Base-by-base conservation (phyloP, 2,113 vertebrate genomes). In the Antidorcas marsupialis region DNA sequence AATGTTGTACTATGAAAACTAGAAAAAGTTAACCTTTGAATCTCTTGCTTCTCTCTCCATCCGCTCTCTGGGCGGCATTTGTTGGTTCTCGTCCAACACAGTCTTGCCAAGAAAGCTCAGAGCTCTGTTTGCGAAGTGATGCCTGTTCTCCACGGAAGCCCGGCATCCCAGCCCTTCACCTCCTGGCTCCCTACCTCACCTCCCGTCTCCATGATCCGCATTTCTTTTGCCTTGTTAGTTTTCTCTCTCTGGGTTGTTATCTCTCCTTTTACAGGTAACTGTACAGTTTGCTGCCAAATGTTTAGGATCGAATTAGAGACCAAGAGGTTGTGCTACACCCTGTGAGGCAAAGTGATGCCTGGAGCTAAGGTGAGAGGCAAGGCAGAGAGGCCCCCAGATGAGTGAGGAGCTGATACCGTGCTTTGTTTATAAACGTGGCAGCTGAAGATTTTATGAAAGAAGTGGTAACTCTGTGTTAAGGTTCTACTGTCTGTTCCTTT, bases 101-200 rank as follows among this genome's bases (percentile, higher is more conserved):
- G 14, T 78, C 53, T 89, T 81, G 28, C 36, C 87, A 57, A 78
- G 89, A 81, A 5, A 33, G 13, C 59, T 43, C n/a, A 19, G 87
- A 50, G 17, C 52, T 76, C 14, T 67, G 47, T 79, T 47, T 21
- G 13, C 2, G 2, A 2, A 4, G 23, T 0, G 21, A 7, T 4
- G 14, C 23, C 79, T 1, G 19, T 7, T n/a, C 4, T 27, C 28
- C 12, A 28, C 14, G 17, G 45, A 1, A 6, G 30, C 71, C 67
- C 19, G 17, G 47, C n/a, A 0, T 23, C 55, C 71, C 11, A 12
- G 16, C 27, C 64, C 36, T 14, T 52, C 21, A 7, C 17, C 53
- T 9, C 23, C 67, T 12, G 43, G 11, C 45, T 7, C 36, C 43
- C 52, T 19, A 16, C 19, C 36, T 91, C 89, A 11, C 91, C 30